Percentiles rank a stretch among this genome's conserved stretches.
Conservation (phyloP, 1,140 invertebrate genomes). For the Brachionus rotundiformis region DNA sequence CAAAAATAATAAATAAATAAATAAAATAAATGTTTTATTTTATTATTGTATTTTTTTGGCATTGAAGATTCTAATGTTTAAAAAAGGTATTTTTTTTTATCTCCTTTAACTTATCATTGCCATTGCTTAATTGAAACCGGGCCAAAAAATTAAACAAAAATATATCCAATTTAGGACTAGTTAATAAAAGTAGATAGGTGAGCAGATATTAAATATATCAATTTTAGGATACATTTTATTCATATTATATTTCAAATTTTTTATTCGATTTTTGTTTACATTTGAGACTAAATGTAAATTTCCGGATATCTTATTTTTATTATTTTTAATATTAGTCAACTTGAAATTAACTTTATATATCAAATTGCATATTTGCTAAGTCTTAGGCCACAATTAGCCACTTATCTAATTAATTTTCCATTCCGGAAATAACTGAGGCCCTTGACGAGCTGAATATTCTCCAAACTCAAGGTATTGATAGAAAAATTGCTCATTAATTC, state of each 20-base stretch:
- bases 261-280: slow-evolving; percentile 24
- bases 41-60: too few relatives aligned
- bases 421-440: neutral
- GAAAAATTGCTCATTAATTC: neutral
- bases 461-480: neutral
- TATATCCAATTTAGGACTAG: neutral
- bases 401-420: neutral
- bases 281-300: slow-evolving; percentile 37
- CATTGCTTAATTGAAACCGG: neutral
- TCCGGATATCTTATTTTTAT: slow-evolving; percentile 37
- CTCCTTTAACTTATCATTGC: neutral
- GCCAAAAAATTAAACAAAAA: neutral
- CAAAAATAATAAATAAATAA: too few relatives aligned
- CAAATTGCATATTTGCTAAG: neutral
- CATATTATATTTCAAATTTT: slow-evolving; percentile 24
- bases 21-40: too few relatives aligned
- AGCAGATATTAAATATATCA: slow-evolving; percentile 18
- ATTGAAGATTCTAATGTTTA: too few relatives aligned
- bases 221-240: slow-evolving; percentile 17
- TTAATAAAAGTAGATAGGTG: slow-evolving; percentile 9
- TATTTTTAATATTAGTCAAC: slow-evolving; percentile 27
- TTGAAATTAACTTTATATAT: neutral
- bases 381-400: neutral
- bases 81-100: too few relatives aligned
- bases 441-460: neutral